Evolutionary conservation across 1,140 invertebrate genomes (phyloP).

Genomic region (Planococcus citri): DNA sequence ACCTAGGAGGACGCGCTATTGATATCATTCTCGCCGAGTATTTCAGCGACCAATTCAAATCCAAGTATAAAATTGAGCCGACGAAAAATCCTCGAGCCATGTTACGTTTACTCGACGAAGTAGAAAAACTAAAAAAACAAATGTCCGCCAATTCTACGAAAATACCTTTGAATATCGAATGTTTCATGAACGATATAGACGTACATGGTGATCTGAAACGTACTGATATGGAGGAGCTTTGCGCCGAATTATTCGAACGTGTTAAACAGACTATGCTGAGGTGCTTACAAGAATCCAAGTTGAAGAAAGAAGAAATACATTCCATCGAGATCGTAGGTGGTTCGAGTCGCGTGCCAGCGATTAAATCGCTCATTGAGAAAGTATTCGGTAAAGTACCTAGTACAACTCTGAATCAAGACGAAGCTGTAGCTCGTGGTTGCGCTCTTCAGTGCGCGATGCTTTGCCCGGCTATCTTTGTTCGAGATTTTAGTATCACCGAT

Average conservation of each 20-base stretch:
- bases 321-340: slow-evolving; percentile 95
- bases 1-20: slow-evolving; percentile 86
- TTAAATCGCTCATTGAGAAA: slow-evolving; percentile 78
- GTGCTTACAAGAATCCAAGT: slow-evolving; percentile 61
- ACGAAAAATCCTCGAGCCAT: slow-evolving; percentile 69
- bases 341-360: slow-evolving; percentile 80
- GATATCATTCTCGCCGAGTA: slow-evolving; percentile 73
- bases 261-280: slow-evolving; percentile 55
- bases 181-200: slow-evolving; percentile 96
- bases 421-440: slow-evolving; percentile 90
- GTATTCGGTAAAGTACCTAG: slow-evolving; percentile 75
- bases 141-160: slow-evolving; percentile 96
- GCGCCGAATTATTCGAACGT: slow-evolving; percentile 55
- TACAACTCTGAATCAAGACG: slow-evolving; percentile 96
- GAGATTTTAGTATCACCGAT: slow-evolving; percentile 87
- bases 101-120: slow-evolving; percentile 74
- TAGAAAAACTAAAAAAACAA: slow-evolving; percentile 96
- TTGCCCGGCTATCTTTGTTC: slow-evolving; percentile 87
- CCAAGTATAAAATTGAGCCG: slow-evolving; percentile 76
- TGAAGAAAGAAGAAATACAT: slow-evolving; percentile 74
- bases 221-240: slow-evolving; percentile 65
- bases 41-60: slow-evolving; percentile 79
- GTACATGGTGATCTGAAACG: slow-evolving; percentile 49
- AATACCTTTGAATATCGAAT: slow-evolving; percentile 93
- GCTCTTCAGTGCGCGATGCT: slow-evolving; percentile 94